A percentile compares a stretch with the other conserved stretches of the same genome.
phyloP scores from a whole-genome alignment of 53 echinoderm and acorn worm genomes.

The Apostichopus leukothele region DNA sequence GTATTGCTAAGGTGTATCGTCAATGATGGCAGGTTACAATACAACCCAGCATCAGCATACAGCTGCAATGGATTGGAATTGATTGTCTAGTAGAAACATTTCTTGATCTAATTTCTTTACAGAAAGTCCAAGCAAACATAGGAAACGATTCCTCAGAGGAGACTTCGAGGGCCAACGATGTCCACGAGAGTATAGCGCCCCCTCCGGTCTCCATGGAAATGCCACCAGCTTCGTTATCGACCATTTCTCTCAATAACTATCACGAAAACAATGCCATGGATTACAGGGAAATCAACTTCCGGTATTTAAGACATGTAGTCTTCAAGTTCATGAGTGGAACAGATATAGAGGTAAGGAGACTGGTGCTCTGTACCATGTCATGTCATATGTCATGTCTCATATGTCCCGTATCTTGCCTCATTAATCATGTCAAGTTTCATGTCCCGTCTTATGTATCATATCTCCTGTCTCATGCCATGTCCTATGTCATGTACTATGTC shows the following conservation, averaged over 20 bases:
- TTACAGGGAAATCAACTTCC: slow-evolving; percentile 90
- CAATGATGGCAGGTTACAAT: too few relatives aligned
- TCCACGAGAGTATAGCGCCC: slow-evolving; percentile 24
- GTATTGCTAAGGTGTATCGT: too few relatives aligned
- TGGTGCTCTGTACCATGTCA: too few relatives aligned
- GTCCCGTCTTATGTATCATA: too few relatives aligned
- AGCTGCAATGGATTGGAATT: not conserved
- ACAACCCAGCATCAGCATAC: too few relatives aligned
- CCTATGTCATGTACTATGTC: too few relatives aligned
- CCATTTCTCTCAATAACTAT: not conserved
- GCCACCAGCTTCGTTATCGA: not conserved
- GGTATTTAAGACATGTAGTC: slow-evolving; percentile 92
- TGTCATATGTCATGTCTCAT: too few relatives aligned
- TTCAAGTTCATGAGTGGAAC: slow-evolving; percentile 95
- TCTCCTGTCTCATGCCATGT: too few relatives aligned
- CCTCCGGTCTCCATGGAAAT: not conserved
- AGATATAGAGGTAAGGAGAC: slow-evolving; percentile 75
- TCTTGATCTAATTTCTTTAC: not conserved
- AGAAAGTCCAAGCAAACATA: slow-evolving; percentile 86
- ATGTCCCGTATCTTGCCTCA: too few relatives aligned
- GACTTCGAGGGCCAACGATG: slow-evolving; percentile 48
- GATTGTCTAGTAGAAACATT: not conserved
- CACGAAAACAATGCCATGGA: slow-evolving; percentile 49
- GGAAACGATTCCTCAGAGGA: slow-evolving; percentile 90
- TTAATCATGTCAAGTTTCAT: too few relatives aligned